Percentiles rank a stretch among this genome's conserved stretches.
phyloP scores from a whole-genome alignment of 2,113 vertebrate species.

The Agapornis roseicollis region DNA sequence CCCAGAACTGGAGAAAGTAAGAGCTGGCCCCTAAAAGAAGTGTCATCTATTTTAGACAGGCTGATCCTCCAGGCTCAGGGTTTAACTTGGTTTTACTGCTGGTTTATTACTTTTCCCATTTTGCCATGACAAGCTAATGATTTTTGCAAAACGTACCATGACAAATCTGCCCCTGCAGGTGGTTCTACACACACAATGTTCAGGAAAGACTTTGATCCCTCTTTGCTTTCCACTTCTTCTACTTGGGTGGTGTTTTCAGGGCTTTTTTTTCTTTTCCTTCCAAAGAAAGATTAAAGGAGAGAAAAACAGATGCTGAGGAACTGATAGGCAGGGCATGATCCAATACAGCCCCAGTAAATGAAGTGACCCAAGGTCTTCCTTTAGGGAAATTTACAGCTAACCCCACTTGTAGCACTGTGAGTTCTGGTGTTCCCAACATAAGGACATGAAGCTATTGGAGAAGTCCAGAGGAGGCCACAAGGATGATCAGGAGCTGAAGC shows the following conservation, averaged over 20 bases:
- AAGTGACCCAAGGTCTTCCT: background rate
- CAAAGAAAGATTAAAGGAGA: background rate
- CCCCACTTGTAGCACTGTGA: background rate
- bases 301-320: background rate
- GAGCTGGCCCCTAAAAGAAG: conserved; percentile 2
- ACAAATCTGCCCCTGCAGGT: conserved; percentile 48
- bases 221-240: background rate
- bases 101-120: conserved; percentile 50
- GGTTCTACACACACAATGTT: background rate
- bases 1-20: background rate
- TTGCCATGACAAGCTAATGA: conserved; percentile 42
- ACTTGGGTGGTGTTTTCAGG: background rate
- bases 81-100: conserved; percentile 48
- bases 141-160: conserved; percentile 30
- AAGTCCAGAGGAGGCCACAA: background rate
- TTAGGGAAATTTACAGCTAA: background rate
- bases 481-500: background rate
- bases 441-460: background rate
- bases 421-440: background rate
- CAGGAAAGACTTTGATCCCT: background rate
- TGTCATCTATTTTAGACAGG: background rate
- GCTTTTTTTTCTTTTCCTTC: background rate
- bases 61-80: conserved; percentile 2
- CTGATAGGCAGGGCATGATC: background rate
- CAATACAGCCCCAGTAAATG: background rate